A percentile compares a stretch with the other conserved stretches of the same genome.
Evolutionary conservation across 2,113 vertebrate genomes (phyloP).

Genomic region (Sturnira hondurensis): DNA sequence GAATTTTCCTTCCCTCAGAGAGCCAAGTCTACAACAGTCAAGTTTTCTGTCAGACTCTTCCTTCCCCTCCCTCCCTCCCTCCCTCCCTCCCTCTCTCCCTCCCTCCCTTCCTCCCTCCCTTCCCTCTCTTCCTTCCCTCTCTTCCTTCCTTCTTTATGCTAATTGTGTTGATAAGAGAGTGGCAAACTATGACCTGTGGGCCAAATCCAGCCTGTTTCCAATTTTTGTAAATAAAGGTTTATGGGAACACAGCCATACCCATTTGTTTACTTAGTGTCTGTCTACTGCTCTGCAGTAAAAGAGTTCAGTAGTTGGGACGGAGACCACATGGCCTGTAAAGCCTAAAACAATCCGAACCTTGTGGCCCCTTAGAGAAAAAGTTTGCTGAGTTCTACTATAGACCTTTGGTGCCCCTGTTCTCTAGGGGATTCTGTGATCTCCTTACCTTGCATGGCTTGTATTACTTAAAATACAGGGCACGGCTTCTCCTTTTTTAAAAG

Average conservation of each 20-base stretch:
- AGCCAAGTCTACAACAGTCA: not conserved
- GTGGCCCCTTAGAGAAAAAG: not conserved
- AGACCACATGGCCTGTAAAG: not conserved
- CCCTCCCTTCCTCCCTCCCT: not conserved
- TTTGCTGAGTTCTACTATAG: not conserved
- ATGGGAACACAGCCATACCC: not conserved
- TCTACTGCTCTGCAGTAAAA: not conserved
- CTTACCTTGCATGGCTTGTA: not conserved
- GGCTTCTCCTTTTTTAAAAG: not conserved
- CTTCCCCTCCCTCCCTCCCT: not conserved
- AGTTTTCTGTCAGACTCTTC: not conserved
- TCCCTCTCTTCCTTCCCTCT: fast-evolving
- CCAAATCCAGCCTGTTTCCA: not conserved
- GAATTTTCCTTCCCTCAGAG: not conserved
- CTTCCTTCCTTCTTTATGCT: no score
- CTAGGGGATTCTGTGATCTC: not conserved
- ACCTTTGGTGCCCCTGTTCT: not conserved
- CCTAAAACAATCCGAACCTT: not conserved
- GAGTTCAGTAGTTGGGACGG: not conserved
- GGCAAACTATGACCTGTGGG: not conserved
- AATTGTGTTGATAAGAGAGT: not conserved
- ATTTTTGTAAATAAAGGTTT: not conserved
- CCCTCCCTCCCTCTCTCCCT: fast-evolving
- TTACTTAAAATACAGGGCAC: not conserved
- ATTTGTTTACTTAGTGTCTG: not conserved